Base-by-base conservation (phyloP, 1,140 invertebrate species). In the Pseudachorutes palmiensis region DNA sequence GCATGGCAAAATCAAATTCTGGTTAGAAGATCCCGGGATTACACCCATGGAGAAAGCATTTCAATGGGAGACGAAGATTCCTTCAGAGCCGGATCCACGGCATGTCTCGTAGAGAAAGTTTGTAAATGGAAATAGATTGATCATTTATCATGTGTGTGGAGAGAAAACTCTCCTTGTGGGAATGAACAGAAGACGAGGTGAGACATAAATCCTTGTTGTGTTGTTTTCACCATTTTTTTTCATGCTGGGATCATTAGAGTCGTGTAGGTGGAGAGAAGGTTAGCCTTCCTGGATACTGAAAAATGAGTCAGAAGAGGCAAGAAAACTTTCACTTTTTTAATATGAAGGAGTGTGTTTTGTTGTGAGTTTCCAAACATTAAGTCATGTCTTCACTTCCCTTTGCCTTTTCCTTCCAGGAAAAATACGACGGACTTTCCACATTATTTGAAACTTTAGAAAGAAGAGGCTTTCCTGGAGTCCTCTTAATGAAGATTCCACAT, bases 121-220 rank as follows among this genome's bases (percentile, higher is more conserved):
- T 55, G 36, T 65, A 69, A 69, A 69, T 69, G 67, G 41, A 65
- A 69, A 69, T 69, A 69, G 67, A 69, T 69, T 69, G 67, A 69
- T 69, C 67, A 69, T 69, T 69, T 65, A 64, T 69, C 63, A 68
- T 68, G 36, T 57, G 49, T 58, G 29, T n/a, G n/a, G n/a, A n/a
- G n/a, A n/a, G n/a, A n/a, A 22, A 14, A 22, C 12, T 26, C 29
- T 64, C 26, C 41, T n/a, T 24, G 19, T n/a, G 3, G n/a, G 57
- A 32, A 28, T 57, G 12, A 55, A 36, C 1, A 28, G n/a, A 28
- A 30, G 28, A 51, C 26, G n/a, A 28, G 48, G 22, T 36, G 63
- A 55, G 41, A 32, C 24, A 65, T 65, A 65, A 65, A 65, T 65
- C 64, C 55, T 65, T 65, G 49, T 65, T 65, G 28, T 64, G 36